A percentile compares a stretch with the other conserved stretches of the same genome.
These are phyloP conservation scores for Tylochromis polylepis DNA, from an alignment of 2,113 vertebrate species.

Conservation along the genomic window DNA sequence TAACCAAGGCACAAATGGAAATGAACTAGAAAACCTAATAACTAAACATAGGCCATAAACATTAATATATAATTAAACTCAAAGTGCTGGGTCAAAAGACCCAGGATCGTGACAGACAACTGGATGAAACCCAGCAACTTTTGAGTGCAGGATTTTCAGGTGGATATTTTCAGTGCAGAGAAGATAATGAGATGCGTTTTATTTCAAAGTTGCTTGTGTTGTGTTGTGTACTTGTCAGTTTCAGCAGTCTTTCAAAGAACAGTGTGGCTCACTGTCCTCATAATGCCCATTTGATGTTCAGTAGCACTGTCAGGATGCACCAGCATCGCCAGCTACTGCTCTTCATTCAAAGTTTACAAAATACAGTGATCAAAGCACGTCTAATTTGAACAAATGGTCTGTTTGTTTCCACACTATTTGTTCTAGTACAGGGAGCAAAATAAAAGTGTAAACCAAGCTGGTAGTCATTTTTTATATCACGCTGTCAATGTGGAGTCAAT, in stretches of 20 bases:
- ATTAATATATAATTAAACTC: too few species aligned
- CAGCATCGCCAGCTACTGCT: background rate
- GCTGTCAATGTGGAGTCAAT: conserved; percentile 14
- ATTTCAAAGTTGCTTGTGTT: conserved; percentile 3
- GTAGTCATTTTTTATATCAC: background rate
- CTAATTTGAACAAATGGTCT: conserved; percentile 18
- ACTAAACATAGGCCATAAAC: too few species aligned
- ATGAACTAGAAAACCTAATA: too few species aligned
- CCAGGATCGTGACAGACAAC: too few species aligned
- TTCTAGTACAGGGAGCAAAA: background rate
- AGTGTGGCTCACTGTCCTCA: conserved; percentile 4
- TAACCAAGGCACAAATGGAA: too few species aligned
- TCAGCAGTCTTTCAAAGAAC: conserved; percentile 8
- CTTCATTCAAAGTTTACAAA: conserved; percentile 25
- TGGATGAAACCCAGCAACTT: background rate
- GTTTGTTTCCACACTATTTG: background rate
- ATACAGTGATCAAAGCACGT: conserved; percentile 30
- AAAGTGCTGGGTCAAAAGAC: too few species aligned
- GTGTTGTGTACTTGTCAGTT: conserved; percentile 28
- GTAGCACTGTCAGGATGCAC: conserved; percentile 11
- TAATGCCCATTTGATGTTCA: conserved; percentile 40
- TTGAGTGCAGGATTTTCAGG: background rate
- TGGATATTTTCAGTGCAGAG: background rate
- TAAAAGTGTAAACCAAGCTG: background rate
- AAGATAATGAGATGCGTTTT: conserved; percentile 22